These are phyloP conservation scores for Spizaetus ornatus DNA, from an alignment of 2,113 vertebrate species.

Conservation along the genomic window DNA sequence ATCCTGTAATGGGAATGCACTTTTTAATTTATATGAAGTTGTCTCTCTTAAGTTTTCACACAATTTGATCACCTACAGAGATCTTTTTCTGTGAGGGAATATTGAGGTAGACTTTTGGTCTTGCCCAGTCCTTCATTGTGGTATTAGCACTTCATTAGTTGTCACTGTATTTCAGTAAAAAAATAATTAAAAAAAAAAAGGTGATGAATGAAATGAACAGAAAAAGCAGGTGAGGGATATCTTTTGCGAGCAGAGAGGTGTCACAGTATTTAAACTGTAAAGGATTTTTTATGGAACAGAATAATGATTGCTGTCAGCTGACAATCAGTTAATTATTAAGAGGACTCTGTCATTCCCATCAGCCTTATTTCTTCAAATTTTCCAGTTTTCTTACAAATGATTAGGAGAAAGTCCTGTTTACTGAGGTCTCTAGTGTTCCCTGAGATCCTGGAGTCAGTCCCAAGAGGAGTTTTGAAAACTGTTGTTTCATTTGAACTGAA, in stretches of 20 bases:
- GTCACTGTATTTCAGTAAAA: background rate
- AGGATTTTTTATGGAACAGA: background rate
- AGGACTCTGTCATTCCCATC: background rate
- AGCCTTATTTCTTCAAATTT: background rate
- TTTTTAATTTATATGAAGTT: background rate
- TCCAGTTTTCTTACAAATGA: background rate
- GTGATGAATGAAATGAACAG: background rate
- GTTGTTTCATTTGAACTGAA: background rate
- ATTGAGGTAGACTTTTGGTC: background rate
- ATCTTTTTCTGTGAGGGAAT: background rate
- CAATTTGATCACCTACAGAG: background rate
- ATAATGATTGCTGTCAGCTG: background rate
- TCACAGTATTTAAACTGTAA: background rate
- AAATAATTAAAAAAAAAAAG: background rate
- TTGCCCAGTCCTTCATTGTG: background rate
- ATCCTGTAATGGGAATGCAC: background rate
- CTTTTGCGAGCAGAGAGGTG: background rate
- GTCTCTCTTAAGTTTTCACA: background rate
- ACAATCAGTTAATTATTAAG: background rate
- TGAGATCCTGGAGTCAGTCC: background rate
- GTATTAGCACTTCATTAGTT: background rate
- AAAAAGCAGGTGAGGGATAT: background rate
- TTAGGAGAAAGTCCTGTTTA: background rate
- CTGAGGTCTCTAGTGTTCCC: fast-evolving
- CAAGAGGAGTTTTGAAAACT: background rate